Conservation (phyloP, 2,888 invertebrate genomes). For the Conus canariensis region DNA sequence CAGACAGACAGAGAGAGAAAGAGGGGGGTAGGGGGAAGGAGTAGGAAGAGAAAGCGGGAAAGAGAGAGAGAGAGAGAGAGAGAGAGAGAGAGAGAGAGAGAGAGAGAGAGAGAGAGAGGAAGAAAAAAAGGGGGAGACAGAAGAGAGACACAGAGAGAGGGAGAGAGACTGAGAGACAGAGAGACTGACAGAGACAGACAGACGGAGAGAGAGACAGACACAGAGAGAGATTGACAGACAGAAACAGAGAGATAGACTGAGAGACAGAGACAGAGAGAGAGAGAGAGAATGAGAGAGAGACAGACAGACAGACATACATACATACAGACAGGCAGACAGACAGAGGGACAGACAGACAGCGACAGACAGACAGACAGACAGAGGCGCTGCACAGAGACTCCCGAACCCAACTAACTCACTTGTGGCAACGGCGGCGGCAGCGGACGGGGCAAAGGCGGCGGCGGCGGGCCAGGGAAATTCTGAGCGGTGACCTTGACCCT, state of each 20-base stretch:
- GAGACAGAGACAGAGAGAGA: background rate
- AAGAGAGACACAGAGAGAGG: background rate
- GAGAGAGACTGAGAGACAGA: background rate
- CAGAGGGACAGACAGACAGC: background rate
- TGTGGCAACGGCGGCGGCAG: conserved; percentile 3
- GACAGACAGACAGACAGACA: background rate
- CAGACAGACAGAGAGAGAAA: background rate
- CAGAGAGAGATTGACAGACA: conserved; percentile 19
- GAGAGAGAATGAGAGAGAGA: background rate
- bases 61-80: conserved; percentile 14
- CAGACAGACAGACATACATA: background rate
- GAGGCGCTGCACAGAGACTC: background rate
- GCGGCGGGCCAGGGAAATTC: background rate
- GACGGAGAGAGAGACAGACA: background rate
- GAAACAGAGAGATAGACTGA: background rate
- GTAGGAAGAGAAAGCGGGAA: background rate
- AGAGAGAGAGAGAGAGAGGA: background rate
- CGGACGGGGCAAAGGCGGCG: background rate
- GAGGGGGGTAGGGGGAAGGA: background rate
- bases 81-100: conserved; percentile 4
- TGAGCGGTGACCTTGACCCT: conserved; percentile 22
- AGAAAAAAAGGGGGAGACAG: background rate
- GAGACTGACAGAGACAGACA: conserved; percentile 25
- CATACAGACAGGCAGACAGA: background rate
- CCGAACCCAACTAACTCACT: conserved; percentile 15